These are phyloP conservation scores for Clunio marinus DNA, from an alignment of 2,888 invertebrate genomes.

Conservation along the genomic window DNA sequence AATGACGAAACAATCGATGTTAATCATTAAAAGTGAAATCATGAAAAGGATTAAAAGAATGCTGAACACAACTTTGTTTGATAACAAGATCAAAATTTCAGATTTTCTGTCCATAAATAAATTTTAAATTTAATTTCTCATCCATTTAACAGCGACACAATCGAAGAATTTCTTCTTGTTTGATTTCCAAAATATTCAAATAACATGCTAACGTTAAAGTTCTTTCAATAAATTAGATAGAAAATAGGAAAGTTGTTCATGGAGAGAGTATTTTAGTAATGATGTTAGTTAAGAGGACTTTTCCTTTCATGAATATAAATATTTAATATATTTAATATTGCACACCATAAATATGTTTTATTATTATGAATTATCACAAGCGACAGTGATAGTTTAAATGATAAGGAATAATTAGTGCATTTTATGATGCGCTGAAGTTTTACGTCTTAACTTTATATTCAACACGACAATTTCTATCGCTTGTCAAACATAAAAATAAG, in stretches of 20 bases:
- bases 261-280: too few species aligned
- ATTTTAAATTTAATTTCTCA: neutral
- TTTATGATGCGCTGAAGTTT: neutral
- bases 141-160: conserved; percentile 5
- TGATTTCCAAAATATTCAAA: too few species aligned
- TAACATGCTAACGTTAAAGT: too few species aligned
- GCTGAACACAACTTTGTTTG: neutral
- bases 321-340: too few species aligned
- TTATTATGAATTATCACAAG: neutral
- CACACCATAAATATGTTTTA: too few species aligned
- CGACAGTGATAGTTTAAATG: neutral
- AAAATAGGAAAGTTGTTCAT: too few species aligned
- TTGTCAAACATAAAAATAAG: neutral
- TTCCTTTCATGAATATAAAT: too few species aligned
- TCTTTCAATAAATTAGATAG: too few species aligned
- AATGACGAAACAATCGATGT: neutral
- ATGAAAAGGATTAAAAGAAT: neutral
- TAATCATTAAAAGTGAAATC: neutral
- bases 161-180: neutral
- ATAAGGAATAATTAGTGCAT: neutral
- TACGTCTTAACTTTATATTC: neutral
- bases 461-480: neutral
- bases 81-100: too few species aligned
- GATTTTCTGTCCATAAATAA: too few species aligned
- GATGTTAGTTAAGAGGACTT: too few species aligned